Evolutionary conservation across 2,797 vertebrate species (phyloP), one percentile per base, ranked within the genome.

Genomic region (Platalea minor): DNA sequence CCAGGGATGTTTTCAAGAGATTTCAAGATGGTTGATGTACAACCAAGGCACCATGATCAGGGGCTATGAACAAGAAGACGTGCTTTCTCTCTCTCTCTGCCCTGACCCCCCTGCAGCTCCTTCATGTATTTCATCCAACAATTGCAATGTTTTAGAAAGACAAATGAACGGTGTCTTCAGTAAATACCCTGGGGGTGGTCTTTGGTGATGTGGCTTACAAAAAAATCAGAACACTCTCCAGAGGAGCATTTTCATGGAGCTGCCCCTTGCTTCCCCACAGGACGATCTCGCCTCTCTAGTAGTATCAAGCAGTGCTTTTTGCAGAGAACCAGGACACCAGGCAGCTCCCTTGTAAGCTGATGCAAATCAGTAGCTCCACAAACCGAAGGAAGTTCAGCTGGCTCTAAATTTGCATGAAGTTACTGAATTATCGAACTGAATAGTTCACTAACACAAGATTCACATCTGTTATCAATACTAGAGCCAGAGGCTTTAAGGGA

Each of bases 21-120:
- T 81, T 54, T 48, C 14, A 56, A 48, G 37, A 29, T 10, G 4
- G 17, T 21, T 1, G 5, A 2, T 7, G 1, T 31, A 53, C 23
- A 85, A 19, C 17, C 13, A 43, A 79, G 24, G 5, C 11, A 39
- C 13, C 23, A 31, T 8, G 15, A n/a, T 21, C 15, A 48, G 17
- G 13, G 15, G 2, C 10, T 28, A 7, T 48, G 33, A 76, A 57
- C 3, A 1, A 53, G n/a, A 70, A 67, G 5, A 10, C 2, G 0
- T 0, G 0, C 7, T 56, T 21, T 53, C 10, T 61, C 2, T 46
- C 23, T 74, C 5, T 33, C 8, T 63, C 28, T 70, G 35, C 9
- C 37, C 19, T 50, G 35, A 33, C 9, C 9, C 20, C 9, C 3
- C 25, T 56, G 25, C 25, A 33, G 11, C 19, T 28, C 29, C 37